Percentiles rank a stretch among this genome's conserved stretches.
These are phyloP conservation scores for Gallinago jamesoni DNA, from an alignment of 2,113 vertebrate species.

Conservation along the genomic window DNA sequence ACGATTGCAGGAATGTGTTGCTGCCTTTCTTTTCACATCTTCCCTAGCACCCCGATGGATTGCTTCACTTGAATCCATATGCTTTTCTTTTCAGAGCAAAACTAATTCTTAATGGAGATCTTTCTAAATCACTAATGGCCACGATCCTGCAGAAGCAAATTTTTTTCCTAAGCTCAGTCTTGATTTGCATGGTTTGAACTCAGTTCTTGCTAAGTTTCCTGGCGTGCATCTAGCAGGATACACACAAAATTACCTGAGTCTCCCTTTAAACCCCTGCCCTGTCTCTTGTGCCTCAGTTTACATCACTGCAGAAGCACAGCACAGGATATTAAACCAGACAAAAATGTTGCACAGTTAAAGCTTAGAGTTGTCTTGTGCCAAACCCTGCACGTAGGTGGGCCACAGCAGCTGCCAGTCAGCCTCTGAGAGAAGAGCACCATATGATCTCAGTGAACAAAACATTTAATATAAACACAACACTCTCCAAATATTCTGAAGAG, in stretches of 20 bases:
- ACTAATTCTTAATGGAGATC: background rate
- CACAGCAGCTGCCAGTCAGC: constrained; percentile 34
- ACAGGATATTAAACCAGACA: background rate
- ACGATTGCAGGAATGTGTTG: background rate
- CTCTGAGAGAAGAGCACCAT: background rate
- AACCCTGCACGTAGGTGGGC: background rate
- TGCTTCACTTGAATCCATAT: constrained; percentile 15
- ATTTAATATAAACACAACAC: constrained; percentile 37
- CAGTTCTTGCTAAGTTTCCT: background rate
- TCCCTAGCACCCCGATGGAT: background rate
- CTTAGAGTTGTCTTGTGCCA: background rate
- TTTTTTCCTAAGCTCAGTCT: background rate
- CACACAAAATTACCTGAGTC: background rate
- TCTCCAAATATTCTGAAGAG: constrained; percentile 8
- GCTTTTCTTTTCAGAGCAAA: constrained; percentile 3
- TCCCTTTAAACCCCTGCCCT: background rate
- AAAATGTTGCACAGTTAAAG: background rate
- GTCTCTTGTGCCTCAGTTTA: background rate
- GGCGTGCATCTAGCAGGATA: background rate
- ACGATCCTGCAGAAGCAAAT: background rate
- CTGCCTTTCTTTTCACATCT: constrained; percentile 30
- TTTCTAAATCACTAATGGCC: background rate
- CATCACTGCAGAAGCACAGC: background rate
- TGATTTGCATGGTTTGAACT: background rate
- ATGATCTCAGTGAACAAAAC: constrained; percentile 44